A percentile compares a stretch with the other conserved stretches of the same genome.
phyloP scores from a whole-genome alignment of 2,113 vertebrate genomes.

The Gasterosteus aculeatus region DNA sequence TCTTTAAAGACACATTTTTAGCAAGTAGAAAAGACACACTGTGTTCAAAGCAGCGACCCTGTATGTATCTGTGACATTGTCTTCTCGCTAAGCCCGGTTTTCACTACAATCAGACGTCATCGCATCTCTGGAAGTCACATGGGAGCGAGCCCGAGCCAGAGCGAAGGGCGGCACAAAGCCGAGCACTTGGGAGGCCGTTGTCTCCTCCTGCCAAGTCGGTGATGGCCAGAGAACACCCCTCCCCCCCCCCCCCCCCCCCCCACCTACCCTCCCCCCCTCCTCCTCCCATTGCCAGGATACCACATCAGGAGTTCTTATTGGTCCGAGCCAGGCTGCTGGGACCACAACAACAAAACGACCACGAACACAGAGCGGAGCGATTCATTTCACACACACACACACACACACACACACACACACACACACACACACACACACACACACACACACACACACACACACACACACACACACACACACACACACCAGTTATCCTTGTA shows the following conservation, averaged over 20 bases:
- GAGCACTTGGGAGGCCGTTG: slow-evolving; percentile 44
- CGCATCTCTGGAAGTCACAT: slow-evolving; percentile 30
- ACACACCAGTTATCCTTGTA: slow-evolving; percentile 19
- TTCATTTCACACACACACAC: slow-evolving; percentile 45
- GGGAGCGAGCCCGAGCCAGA: slow-evolving; percentile 30
- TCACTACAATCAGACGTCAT: slow-evolving; percentile 39
- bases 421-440: slow-evolving; percentile 28
- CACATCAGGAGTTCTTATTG: slow-evolving; percentile 59
- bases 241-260: neutral
- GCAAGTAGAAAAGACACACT: slow-evolving; percentile 5
- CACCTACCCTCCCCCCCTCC: too few species aligned
- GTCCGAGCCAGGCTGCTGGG: slow-evolving; percentile 38
- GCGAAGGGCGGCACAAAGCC: slow-evolving; percentile 54
- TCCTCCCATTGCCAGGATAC: slow-evolving; percentile 58
- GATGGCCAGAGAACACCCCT: slow-evolving; percentile 39
- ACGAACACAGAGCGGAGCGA: slow-evolving; percentile 42
- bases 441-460: slow-evolving; percentile 5
- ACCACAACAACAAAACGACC: slow-evolving; percentile 51
- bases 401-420: slow-evolving; percentile 33
- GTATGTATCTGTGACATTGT: slow-evolving; percentile 63
- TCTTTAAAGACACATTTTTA: neutral
- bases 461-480: neutral
- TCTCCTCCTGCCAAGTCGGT: slow-evolving; percentile 54
- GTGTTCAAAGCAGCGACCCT: slow-evolving; percentile 27
- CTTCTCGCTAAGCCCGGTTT: slow-evolving; percentile 34